Evolutionary conservation across 1,140 invertebrate genomes (phyloP), one percentile per base, ranked within the genome.

Genomic region (Ceratoteleas bidentatus): DNA sequence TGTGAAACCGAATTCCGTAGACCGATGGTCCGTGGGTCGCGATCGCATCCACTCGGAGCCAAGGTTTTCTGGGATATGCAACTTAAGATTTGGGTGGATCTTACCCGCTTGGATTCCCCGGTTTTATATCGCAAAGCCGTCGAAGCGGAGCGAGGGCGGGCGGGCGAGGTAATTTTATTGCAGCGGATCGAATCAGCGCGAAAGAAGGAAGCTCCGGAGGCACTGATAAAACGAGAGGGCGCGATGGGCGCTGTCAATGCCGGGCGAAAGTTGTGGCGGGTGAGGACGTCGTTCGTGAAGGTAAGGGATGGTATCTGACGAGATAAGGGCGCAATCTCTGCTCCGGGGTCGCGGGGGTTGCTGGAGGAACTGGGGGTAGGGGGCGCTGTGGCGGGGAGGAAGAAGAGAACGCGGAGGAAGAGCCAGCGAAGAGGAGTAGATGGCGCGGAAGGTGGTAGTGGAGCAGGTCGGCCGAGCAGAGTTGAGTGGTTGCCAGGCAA

Each of bases 401-500:
- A 14, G 61, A 57, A 70, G 74, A 68, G 68, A 57, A 78, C 40
- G 73, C 77, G 56, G 80, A 70, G 54, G 68, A 64, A 74, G 78
- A 81, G 70, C 47, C 33, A 68, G 58, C 40, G 70, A 73, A 74
- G 75, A 79, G 64, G 40, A 74, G 68, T 65, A 47, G 66, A 50
- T 64, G 68, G 69, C 40, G 66, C 47, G 61, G 73, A 80, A 78
- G 81, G 75, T 72, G 64, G 79, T 75, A 40, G 79, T 38, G 49
- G 49, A 58, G 64, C 56, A 56, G 60, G 50, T 32, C 66, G 43
- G 47, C 61, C 50, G 68, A 78, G 60, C 83, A 81, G 84, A 85
- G 85, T 85, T 90, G 82, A 85, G 80, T 86, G 85, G 86, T 87
- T 87, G 85, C 86, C 75, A 83, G 61, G 85, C 84, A 87, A 87